These are phyloP conservation scores for Therioaphis trifolii DNA, from an alignment of 2,888 invertebrate species.

Conservation along the genomic window DNA sequence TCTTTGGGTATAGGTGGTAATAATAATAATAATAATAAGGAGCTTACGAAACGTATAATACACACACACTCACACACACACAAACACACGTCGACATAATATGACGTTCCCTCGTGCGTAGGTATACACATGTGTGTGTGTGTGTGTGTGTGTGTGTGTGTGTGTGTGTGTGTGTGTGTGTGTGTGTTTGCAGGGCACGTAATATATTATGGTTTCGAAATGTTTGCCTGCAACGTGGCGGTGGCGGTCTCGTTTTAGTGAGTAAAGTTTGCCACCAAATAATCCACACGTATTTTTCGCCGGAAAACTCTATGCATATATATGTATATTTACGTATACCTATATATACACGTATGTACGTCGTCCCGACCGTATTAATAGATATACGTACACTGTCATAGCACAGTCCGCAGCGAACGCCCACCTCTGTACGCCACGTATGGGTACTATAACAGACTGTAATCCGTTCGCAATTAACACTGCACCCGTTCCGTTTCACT, in stretches of 20 bases:
- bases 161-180: background rate
- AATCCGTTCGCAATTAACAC: constrained; percentile 30
- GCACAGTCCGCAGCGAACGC: background rate
- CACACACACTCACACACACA: no score
- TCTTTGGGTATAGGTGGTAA: no score
- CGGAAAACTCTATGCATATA: constrained; percentile 12
- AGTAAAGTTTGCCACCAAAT: background rate
- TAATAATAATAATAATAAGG: no score
- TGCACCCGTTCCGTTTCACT: background rate
- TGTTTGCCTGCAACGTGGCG: background rate
- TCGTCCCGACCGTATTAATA: background rate
- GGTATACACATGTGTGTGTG: background rate
- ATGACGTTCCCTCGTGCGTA: no score
- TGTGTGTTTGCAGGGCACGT: no score
- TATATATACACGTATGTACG: no score
- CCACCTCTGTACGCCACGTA: no score
- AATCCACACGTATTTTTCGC: background rate
- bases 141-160: background rate
- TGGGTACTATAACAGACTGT: no score
- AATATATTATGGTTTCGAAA: no score
- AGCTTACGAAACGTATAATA: no score
- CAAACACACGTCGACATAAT: no score
- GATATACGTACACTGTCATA: background rate
- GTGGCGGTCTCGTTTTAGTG: background rate
- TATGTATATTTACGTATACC: no score